A percentile compares a stretch with the other conserved stretches of the same genome.
These are phyloP conservation scores for Tragelaphus scriptus DNA, from an alignment of 2,113 vertebrate genomes.

Conservation along the genomic window DNA sequence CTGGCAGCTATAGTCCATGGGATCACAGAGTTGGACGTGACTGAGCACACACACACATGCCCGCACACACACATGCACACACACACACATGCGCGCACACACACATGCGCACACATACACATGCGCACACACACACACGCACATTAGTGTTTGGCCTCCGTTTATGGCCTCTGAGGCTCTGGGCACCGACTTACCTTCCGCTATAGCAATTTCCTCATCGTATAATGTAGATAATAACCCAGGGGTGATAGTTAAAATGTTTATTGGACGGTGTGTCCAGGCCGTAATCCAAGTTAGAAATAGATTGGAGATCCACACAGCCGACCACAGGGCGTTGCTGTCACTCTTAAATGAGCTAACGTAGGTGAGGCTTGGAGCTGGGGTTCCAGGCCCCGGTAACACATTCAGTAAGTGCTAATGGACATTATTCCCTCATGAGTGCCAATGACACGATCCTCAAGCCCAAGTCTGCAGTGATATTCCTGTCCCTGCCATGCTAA, in stretches of 20 bases:
- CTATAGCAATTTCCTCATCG: not conserved
- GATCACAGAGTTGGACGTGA: not conserved
- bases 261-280: not conserved
- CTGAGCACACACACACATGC: not conserved
- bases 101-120: too few relatives aligned
- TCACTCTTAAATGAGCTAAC: not conserved
- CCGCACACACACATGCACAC: not conserved
- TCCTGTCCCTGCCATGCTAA: too few relatives aligned
- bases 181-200: not conserved
- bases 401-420: not conserved
- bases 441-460: not conserved
- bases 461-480: not conserved
- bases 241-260: not conserved
- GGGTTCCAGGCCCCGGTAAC: too few relatives aligned
- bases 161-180: not conserved
- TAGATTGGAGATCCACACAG: not conserved
- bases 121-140: not conserved
- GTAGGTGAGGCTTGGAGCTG: rapidly evolving
- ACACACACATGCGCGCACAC: too few relatives aligned
- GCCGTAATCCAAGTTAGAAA: not conserved
- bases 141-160: not conserved
- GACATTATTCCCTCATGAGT: not conserved
- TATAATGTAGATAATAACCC: not conserved
- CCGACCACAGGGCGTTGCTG: not conserved
- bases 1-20: not conserved